Base-by-base conservation (phyloP, 2,888 invertebrate genomes). In the Stegophylla sp. region DNA sequence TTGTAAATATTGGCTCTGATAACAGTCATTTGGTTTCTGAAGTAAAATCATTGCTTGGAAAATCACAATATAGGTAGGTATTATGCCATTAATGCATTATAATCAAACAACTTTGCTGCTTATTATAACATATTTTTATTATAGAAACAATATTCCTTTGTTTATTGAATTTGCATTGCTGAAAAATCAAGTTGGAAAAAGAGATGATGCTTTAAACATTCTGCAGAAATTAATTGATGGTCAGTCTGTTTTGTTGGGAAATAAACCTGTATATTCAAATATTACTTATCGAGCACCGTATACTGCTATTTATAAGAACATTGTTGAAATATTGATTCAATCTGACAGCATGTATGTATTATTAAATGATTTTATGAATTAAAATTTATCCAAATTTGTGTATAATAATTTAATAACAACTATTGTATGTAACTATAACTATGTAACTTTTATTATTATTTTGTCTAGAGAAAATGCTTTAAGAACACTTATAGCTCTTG, bases 121-220 rank as follows among this genome's bases (percentile, higher is more conserved):
- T 17, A 61, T 13, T 28, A 73, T 0, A 0, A 34, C 23, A 9
- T 51, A 34, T 59, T 53, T 82, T 3, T 7, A 4, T 82, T 81
- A 23, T 48, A 86, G 91, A 45, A 89, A 88, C 83, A 89, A 90
- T 83, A 85, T 90, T 28, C 86, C 89, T 74, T 89, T 90, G 83
- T 92, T 90, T 84, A 88, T 88, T 5, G 92, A 92, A 85, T 90
- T 90, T 85, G 91, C 90, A 12, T 85, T 91, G 69, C 88, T 90
- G 79, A 91, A 91, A 85, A 87, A 87, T 74, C 90, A 90, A 85
- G 85, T 88, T 48, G 89, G 88, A 20, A 87, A 88, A 83, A 83
- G 85, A 10, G 87, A 88, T 17, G 87, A 85, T 61, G 88, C 88
- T 79, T 83, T 88, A n/a, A 88, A 87, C 83, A 81, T 83, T 45